phyloP scores from a whole-genome alignment of 2,113 vertebrate genomes.

The Myiozetetes cayanensis region DNA sequence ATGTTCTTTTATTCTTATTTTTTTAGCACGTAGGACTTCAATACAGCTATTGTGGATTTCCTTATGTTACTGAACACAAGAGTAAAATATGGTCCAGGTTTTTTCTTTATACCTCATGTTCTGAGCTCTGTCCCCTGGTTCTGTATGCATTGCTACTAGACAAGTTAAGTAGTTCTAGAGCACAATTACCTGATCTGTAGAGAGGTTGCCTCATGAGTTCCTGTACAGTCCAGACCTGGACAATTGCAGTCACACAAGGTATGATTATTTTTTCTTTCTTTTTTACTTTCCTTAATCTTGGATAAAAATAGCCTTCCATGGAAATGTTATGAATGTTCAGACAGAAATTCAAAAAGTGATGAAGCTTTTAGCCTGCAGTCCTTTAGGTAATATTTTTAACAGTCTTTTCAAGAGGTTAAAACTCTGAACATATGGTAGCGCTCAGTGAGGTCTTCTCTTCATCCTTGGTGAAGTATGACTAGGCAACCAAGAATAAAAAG shows the following conservation, averaged over 20 bases:
- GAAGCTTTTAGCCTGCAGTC: not conserved
- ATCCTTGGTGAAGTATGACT: not conserved
- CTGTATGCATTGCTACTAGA: not conserved
- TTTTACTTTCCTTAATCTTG: not conserved
- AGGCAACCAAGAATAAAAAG: not conserved
- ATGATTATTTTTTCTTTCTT: not conserved
- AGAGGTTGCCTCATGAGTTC: not conserved
- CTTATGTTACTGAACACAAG: not conserved
- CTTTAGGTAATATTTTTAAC: not conserved
- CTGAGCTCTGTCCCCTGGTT: not conserved
- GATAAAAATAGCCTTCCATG: not conserved
- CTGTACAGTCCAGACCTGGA: not conserved
- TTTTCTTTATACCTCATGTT: not conserved
- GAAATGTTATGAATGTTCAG: not conserved
- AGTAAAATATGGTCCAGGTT: not conserved
- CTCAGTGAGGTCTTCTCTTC: not conserved
- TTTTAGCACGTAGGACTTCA: not conserved
- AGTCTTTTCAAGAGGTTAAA: not conserved
- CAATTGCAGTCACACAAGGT: not conserved
- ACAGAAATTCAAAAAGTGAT: not conserved
- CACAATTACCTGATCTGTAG: not conserved
- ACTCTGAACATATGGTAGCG: not conserved
- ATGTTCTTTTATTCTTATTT: not conserved
- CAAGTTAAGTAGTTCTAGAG: not conserved
- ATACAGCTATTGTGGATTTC: not conserved